Conservation (phyloP, 1,140 invertebrate genomes). For the Lordiphosa collinella region DNA sequence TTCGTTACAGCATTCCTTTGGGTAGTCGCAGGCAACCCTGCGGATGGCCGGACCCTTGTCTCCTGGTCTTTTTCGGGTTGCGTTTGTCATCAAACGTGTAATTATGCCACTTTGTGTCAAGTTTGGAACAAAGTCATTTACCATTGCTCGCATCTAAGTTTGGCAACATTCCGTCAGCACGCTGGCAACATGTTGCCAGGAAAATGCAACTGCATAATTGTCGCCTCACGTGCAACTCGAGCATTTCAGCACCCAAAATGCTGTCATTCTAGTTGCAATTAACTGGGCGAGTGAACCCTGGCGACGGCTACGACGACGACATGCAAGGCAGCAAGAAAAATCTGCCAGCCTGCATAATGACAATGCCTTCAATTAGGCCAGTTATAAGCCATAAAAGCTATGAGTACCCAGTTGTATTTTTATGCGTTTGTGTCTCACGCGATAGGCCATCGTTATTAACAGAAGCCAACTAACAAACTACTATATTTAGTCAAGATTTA, state of each 20-base stretch:
- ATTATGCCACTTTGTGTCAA: slow-evolving; percentile 75
- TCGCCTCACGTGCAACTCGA: slow-evolving; percentile 56
- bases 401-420: background rate
- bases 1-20: slow-evolving; percentile 69
- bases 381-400: slow-evolving; percentile 69
- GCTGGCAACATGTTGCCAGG: slow-evolving; percentile 38
- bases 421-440: slow-evolving; percentile 40
- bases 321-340: slow-evolving; percentile 49
- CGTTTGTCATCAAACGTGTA: slow-evolving; percentile 72
- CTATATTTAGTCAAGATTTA: slow-evolving; percentile 6
- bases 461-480: slow-evolving; percentile 8
- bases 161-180: slow-evolving; percentile 26
- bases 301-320: slow-evolving; percentile 21
- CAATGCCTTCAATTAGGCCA: slow-evolving; percentile 69
- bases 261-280: slow-evolving; percentile 64
- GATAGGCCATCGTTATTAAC: slow-evolving; percentile 48
- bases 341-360: slow-evolving; percentile 49
- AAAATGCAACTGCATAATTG: slow-evolving; percentile 51
- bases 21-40: slow-evolving; percentile 3
- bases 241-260: slow-evolving; percentile 54
- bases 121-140: slow-evolving; percentile 25
- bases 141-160: background rate
- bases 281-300: slow-evolving; percentile 68
- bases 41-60: background rate
- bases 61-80: slow-evolving; percentile 14